Base-by-base conservation (phyloP, 2,888 invertebrate genomes). In the Drosophila demipolita region DNA sequence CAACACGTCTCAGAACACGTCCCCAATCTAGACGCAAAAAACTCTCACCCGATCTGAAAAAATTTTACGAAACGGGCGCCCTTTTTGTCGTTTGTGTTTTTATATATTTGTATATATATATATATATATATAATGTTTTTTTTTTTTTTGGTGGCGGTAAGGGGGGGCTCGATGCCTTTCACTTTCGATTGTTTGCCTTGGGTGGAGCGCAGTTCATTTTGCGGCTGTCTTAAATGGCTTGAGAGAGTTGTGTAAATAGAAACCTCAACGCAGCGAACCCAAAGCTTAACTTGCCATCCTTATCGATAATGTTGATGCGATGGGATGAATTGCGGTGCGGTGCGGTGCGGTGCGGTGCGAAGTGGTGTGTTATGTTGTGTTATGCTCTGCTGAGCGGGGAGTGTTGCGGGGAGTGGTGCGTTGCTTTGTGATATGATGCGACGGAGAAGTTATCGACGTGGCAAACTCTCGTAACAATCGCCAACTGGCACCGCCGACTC, bases 241-340 rank as follows among this genome's bases (percentile, higher is more conserved):
- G 67, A 49, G 73, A 67, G 72, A 82, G 71, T 76, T 87, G 82
- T 84, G 87, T 82, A 85, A 85, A 87, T 85, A 87, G 75, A 84
- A 85, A 82, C 79, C 73, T 72, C 72, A 78, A 54, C 60, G 53
- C 32, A 49, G 32, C 36, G 29, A 52, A 23, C 42, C 29, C 48
- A n/a, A 32, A 38, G 62, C 76, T 63, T 69, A 52, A 52, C 77
- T 66, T 63, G 57, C 62, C 61, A 40, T 58, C 62, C 63, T 70
- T 58, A 50, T 69, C 62, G 59, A 68, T 78, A 62, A 74, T 75
- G 60, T 62, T 66, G 62, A 42, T 54, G 68, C 45, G 5, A 29
- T 49, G 26, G 49, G 9, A 29, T 29, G 49, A 29, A 29, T 9
- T 49, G 17, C 26, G 49, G 49, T 49, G 49, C 3, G 45, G 45